Conservation (phyloP, 53 echinoderm and acorn worm genomes). For the Crossaster papposus region DNA sequence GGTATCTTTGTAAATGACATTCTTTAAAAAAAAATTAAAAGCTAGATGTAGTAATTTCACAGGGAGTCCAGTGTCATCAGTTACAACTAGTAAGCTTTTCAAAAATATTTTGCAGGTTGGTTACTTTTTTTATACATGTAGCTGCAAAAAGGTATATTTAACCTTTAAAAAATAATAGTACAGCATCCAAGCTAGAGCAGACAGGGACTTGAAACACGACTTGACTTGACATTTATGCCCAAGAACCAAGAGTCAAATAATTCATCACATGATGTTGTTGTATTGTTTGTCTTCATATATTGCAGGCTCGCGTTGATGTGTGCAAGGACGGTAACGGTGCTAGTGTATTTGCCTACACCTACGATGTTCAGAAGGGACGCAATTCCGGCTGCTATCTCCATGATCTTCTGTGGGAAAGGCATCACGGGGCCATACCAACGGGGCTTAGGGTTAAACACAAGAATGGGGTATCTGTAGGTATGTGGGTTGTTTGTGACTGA, state of each 20-base stretch:
- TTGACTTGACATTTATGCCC: no score
- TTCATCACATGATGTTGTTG: background rate
- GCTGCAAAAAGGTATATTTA: no score
- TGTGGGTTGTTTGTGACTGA: background rate
- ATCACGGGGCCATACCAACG: slow-evolving; percentile 61
- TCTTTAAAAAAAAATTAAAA: no score
- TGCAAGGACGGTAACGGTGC: slow-evolving; percentile 78
- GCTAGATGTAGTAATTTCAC: no score
- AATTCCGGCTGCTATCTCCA: slow-evolving; percentile 73
- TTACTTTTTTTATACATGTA: no score
- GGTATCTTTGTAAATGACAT: no score
- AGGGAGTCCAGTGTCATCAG: no score
- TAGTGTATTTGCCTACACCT: slow-evolving; percentile 70
- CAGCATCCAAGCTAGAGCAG: no score
- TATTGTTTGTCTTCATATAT: background rate
- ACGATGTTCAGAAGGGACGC: slow-evolving; percentile 70
- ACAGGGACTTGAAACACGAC: no score
- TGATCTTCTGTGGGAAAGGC: slow-evolving; percentile 75
- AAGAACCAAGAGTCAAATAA: background rate
- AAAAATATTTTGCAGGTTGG: no score
- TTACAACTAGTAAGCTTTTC: no score
- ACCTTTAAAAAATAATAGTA: no score
- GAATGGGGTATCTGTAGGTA: slow-evolving; percentile 74
- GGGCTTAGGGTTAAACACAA: slow-evolving; percentile 70
- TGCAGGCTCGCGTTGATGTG: slow-evolving; percentile 71